Percentiles rank a stretch among this genome's conserved stretches.
These are phyloP conservation scores for Tyrannus savana DNA, from an alignment of 2,113 vertebrate genomes.

Conservation along the genomic window DNA sequence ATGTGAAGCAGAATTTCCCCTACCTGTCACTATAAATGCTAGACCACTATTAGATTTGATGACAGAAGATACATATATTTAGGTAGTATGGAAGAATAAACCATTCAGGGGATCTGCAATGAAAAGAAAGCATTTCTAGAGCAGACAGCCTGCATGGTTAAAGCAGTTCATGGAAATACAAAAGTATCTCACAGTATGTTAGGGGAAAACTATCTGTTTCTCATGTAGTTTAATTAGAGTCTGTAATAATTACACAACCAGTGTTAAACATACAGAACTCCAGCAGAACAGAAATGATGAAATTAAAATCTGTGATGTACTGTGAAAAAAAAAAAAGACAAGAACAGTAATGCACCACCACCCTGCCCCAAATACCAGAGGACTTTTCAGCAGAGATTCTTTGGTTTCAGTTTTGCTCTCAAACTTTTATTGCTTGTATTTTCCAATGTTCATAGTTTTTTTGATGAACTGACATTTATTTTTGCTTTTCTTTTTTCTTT, in stretches of 20 bases:
- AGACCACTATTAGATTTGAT: background rate
- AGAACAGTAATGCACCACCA: background rate
- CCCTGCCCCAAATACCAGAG: rapidly evolving
- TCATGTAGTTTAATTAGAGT: background rate
- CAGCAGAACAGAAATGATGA: background rate
- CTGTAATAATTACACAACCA: background rate
- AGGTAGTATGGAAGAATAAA: background rate
- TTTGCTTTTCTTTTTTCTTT: rapidly evolving
- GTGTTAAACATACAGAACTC: background rate
- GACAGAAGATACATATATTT: background rate
- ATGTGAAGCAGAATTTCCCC: background rate
- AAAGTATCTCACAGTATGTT: background rate
- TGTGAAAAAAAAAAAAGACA: rapidly evolving
- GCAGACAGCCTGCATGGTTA: background rate
- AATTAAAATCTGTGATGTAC: background rate
- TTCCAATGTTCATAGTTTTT: background rate
- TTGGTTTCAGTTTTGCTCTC: background rate
- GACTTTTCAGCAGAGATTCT: background rate
- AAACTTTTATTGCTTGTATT: background rate
- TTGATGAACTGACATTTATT: background rate
- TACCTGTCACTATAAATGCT: background rate
- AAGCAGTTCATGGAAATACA: background rate
- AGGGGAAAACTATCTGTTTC: background rate
- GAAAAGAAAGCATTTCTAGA: background rate
- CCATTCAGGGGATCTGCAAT: background rate